Evolutionary conservation across 1,140 invertebrate genomes (phyloP).

Genomic region (Agrilus planipennis): DNA sequence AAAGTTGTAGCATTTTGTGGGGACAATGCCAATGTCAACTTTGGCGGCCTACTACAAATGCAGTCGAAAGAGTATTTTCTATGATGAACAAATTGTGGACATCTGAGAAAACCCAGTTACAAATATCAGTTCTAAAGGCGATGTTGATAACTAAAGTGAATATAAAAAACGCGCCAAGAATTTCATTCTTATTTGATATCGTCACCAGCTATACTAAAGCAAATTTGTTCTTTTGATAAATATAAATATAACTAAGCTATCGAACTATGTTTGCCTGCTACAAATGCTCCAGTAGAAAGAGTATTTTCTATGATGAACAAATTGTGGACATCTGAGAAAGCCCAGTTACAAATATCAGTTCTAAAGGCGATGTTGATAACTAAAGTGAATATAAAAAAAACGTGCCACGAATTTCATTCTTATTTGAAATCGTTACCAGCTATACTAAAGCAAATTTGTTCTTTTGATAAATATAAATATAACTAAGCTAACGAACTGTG

Average conservation of each 20-base stretch:
- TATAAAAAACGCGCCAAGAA: constrained; percentile 11
- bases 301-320: constrained; percentile 15
- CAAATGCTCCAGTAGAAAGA: constrained; percentile 13
- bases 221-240: constrained; percentile 23
- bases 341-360: constrained; percentile 10
- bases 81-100: constrained; percentile 15
- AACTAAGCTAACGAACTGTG: constrained; percentile 6
- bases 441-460: constrained; percentile 22
- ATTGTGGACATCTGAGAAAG: constrained; percentile 14
- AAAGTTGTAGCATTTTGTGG: constrained; percentile 18
- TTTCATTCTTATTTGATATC: constrained; percentile 21
- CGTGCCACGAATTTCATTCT: constrained; percentile 14
- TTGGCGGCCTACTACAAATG: constrained; percentile 13
- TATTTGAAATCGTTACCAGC: constrained; percentile 18
- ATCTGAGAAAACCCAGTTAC: constrained; percentile 12
- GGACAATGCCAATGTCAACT: constrained; percentile 14
- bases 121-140: constrained; percentile 8
- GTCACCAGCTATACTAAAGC: constrained; percentile 16
- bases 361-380: constrained; percentile 13
- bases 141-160: constrained; percentile 14
- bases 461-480: constrained; percentile 20
- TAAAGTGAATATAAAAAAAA: constrained; percentile 13
- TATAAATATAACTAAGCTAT: constrained; percentile 14
- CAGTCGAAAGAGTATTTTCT: constrained; percentile 14
- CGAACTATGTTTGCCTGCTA: constrained; percentile 15